Percentiles rank a stretch among this genome's conserved stretches.
phyloP scores from a whole-genome alignment of 2,113 vertebrate genomes.

The Elephantulus edwardii region DNA sequence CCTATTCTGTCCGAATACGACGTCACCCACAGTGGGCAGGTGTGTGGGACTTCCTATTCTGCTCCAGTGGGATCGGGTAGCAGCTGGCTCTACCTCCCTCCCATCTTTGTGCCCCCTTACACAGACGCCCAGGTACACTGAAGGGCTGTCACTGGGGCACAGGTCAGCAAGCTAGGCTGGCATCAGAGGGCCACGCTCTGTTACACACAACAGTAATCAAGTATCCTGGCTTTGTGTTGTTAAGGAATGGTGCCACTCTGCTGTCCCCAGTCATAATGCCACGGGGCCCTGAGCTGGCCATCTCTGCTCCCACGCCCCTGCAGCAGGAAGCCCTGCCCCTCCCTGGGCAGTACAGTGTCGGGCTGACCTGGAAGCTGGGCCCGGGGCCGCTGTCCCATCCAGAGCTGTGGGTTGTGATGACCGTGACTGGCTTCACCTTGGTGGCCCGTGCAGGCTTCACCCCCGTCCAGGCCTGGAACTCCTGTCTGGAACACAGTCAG shows the following conservation, averaged over 20 bases:
- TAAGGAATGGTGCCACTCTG: no score
- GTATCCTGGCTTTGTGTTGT: neutral
- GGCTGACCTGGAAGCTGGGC: constrained; percentile 88
- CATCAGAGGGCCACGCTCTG: neutral
- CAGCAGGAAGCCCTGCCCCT: neutral
- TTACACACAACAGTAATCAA: neutral
- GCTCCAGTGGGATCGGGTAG: neutral
- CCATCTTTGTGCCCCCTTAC: neutral
- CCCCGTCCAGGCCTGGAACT: constrained; percentile 92
- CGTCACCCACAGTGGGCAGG: neutral
- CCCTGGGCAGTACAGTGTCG: fast-evolving
- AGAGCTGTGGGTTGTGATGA: constrained; percentile 84
- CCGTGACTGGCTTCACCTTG: constrained; percentile 85
- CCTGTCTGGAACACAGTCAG: constrained; percentile 86
- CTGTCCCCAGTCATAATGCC: neutral
- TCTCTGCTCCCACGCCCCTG: neutral
- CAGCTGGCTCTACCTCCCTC: neutral
- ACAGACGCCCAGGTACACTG: neutral
- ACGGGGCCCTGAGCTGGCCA: neutral
- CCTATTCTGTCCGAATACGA: no score
- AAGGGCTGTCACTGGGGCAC: neutral
- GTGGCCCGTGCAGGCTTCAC: constrained; percentile 88
- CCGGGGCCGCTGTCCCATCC: constrained; percentile 90
- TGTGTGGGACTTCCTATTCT: neutral
- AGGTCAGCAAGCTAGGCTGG: neutral